Evolutionary conservation across 2,113 vertebrate species (phyloP).

Genomic region (Rhea americana): DNA sequence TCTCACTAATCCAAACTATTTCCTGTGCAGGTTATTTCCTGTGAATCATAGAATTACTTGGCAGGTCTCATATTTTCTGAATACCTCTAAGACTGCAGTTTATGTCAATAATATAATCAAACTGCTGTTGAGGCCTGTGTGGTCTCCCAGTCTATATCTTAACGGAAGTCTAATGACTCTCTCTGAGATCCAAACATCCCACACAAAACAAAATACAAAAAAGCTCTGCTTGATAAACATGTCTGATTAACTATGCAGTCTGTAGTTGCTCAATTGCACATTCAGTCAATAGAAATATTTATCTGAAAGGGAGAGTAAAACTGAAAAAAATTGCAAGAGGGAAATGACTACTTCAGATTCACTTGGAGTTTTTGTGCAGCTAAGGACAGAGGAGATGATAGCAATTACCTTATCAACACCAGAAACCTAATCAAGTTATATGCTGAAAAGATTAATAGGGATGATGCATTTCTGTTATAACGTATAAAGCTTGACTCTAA

Average conservation of each 20-base stretch:
- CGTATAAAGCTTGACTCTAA: neutral
- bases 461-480: neutral
- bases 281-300: neutral
- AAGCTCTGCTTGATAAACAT: slow-evolving; percentile 40
- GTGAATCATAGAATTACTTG: neutral
- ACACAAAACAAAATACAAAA: slow-evolving; percentile 45
- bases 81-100: slow-evolving; percentile 38
- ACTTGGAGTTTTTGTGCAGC: neutral
- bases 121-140: slow-evolving; percentile 43
- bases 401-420: neutral
- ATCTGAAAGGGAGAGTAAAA: slow-evolving; percentile 25
- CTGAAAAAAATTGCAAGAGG: neutral
- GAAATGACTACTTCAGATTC: neutral
- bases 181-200: slow-evolving; percentile 46
- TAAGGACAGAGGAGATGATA: neutral
- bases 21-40: slow-evolving; percentile 43
- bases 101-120: slow-evolving; percentile 51
- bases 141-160: slow-evolving; percentile 49
- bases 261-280: neutral
- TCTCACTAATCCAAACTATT: neutral
- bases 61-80: slow-evolving; percentile 26
- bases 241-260: slow-evolving; percentile 26
- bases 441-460: neutral
- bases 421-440: neutral
- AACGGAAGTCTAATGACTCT: slow-evolving; percentile 38